A percentile compares a stretch with the other conserved stretches of the same genome.
Conservation (phyloP, 2,888 invertebrate genomes). For the Eudasyphora cyanicolor region DNA sequence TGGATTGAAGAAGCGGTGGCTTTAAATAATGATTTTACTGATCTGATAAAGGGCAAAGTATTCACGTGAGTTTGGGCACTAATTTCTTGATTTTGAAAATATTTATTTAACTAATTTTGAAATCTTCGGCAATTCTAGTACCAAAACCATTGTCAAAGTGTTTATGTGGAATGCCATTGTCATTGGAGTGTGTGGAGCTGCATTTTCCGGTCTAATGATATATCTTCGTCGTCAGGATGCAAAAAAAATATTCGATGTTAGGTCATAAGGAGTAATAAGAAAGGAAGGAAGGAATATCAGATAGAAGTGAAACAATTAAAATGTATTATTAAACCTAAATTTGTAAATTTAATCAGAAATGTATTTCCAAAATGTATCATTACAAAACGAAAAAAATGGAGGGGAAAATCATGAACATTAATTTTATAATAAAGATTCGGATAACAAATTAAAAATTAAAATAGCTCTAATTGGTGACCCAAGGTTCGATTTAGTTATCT, state of each 20-base stretch:
- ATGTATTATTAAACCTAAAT: not conserved
- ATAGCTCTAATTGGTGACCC: no score
- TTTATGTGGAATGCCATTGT: constrained; percentile 68
- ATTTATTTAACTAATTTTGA: not conserved
- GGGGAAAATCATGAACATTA: no score
- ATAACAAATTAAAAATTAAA: no score
- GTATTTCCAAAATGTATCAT: not conserved
- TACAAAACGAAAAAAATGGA: no score
- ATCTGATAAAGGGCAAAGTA: constrained; percentile 68
- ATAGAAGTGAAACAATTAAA: not conserved
- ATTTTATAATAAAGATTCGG: no score
- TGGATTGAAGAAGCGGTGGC: constrained; percentile 88
- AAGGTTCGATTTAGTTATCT: no score
- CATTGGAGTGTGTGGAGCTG: constrained; percentile 66
- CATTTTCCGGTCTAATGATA: constrained; percentile 41
- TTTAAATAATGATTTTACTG: constrained; percentile 67
- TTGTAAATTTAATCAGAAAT: not conserved
- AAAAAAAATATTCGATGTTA: constrained; percentile 1
- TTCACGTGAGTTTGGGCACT: constrained; percentile 67
- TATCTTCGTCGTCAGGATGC: constrained; percentile 26
- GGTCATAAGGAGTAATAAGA: not conserved
- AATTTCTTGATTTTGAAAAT: not conserved
- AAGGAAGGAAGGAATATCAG: not conserved
- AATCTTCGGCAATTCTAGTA: constrained; percentile 52
- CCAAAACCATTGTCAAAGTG: constrained; percentile 67